Conservation (phyloP, 1,140 invertebrate species). For the Schlechtendalia chinensis region DNA sequence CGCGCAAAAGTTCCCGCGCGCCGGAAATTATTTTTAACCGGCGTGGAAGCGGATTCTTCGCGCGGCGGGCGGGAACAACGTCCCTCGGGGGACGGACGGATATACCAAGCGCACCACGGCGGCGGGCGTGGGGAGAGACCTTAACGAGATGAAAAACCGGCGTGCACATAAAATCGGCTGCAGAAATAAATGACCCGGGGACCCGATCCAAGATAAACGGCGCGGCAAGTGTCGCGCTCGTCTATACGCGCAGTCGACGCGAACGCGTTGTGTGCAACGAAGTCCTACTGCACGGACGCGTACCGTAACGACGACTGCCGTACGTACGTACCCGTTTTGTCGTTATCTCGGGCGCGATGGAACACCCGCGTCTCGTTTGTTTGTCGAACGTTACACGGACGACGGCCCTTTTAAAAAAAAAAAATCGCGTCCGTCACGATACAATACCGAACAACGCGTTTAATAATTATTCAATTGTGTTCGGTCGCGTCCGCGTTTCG, state of each 20-base stretch:
- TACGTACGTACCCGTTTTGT: too few relatives aligned
- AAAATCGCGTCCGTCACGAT: neutral
- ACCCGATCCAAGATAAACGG: neutral
- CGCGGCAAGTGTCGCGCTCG: neutral
- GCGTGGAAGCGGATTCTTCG: neutral
- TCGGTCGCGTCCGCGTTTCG: slow-evolving; percentile 4
- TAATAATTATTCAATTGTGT: slow-evolving; percentile 32
- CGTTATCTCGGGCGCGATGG: too few relatives aligned
- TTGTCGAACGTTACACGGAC: slow-evolving; percentile 1
- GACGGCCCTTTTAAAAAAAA: neutral
- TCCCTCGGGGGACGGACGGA: slow-evolving; percentile 20
- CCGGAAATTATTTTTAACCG: slow-evolving; percentile 49
- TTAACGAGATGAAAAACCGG: slow-evolving; percentile 37
- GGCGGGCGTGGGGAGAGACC: neutral
- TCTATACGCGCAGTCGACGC: neutral
- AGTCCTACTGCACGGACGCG: too few relatives aligned
- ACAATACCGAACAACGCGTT: neutral
- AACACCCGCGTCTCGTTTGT: neutral
- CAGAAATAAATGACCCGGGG: slow-evolving; percentile 9
- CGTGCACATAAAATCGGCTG: neutral
- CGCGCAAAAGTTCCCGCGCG: slow-evolving; percentile 31
- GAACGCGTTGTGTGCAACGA: neutral
- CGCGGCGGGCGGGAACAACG: slow-evolving; percentile 3
- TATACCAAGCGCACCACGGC: too few relatives aligned
- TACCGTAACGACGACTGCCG: too few relatives aligned